A percentile compares a stretch with the other conserved stretches of the same genome.
Conservation (phyloP, 2,113 vertebrate species). For the Labrus mixtus region DNA sequence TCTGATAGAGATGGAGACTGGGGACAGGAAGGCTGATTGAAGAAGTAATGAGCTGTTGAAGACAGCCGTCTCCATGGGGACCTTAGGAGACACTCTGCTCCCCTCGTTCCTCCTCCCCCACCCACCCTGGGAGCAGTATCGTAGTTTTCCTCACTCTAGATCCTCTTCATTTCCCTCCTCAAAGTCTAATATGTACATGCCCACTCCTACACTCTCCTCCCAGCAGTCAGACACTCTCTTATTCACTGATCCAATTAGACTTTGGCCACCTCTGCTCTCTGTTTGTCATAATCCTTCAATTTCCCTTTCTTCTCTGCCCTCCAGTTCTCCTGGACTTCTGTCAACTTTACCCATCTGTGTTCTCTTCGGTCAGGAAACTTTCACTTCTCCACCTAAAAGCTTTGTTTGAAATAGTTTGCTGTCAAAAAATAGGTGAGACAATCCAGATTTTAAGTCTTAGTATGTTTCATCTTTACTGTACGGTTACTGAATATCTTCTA, state of each 20-base stretch:
- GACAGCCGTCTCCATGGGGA: slow-evolving; percentile 39
- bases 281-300: slow-evolving; percentile 50
- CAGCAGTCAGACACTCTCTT: slow-evolving; percentile 16
- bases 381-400: not conserved
- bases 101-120: slow-evolving; percentile 20
- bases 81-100: slow-evolving; percentile 1
- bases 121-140: slow-evolving; percentile 13
- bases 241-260: slow-evolving; percentile 60
- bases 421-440: not conserved
- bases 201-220: slow-evolving; percentile 15
- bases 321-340: not conserved
- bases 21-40: slow-evolving; percentile 53
- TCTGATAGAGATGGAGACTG: slow-evolving; percentile 26
- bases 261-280: slow-evolving; percentile 38
- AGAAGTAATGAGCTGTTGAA: slow-evolving; percentile 65
- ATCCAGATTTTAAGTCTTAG: not conserved
- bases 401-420: not conserved
- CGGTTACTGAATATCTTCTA: too few species aligned
- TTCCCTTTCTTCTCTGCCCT: slow-evolving; percentile 47
- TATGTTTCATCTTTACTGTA: not conserved
- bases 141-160: slow-evolving; percentile 25
- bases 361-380: not conserved
- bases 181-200: slow-evolving; percentile 61
- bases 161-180: slow-evolving; percentile 51
- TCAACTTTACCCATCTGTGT: not conserved